A percentile compares a stretch with the other conserved stretches of the same genome.
Conservation (phyloP, 2,888 invertebrate species). For the Pomacea canaliculata region DNA sequence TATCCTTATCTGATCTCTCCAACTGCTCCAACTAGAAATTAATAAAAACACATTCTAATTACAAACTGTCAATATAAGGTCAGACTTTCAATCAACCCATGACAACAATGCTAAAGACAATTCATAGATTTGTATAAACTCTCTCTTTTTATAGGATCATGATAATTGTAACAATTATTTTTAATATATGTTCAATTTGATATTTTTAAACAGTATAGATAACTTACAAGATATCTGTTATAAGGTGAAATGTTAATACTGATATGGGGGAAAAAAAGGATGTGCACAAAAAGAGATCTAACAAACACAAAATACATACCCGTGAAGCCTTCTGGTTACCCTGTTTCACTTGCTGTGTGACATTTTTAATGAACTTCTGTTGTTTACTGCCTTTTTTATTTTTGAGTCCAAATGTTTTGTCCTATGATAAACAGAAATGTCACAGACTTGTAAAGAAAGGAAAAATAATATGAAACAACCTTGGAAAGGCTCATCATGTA, state of each 20-base stretch:
- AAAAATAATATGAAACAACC: no score
- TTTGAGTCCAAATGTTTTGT: conserved; percentile 98
- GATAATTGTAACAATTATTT: no score
- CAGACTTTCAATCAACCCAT: neutral
- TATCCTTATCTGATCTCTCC: conserved; percentile 62
- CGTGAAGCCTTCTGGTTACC: conserved; percentile 75
- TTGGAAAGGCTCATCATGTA: no score
- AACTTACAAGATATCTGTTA: no score
- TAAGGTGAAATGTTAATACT: neutral
- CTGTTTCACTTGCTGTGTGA: conserved; percentile 94
- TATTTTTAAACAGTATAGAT: no score
- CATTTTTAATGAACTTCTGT: conserved; percentile 98
- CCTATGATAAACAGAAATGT: conserved; percentile 75
- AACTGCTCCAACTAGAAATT: conserved; percentile 26
- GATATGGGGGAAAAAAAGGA: no score
- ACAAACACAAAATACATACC: conserved; percentile 37
- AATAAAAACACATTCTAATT: conserved; percentile 1
- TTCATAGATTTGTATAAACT: neutral
- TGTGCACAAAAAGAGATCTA: no score
- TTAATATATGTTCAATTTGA: no score
- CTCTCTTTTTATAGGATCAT: no score
- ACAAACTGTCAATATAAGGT: neutral
- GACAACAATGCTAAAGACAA: neutral
- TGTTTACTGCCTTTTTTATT: conserved; percentile 99
- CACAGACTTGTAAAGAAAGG: no score